Percentiles rank a stretch among this genome's conserved stretches.
Conservation (phyloP, 2,113 vertebrate species). For the Clarias gariepinus region DNA sequence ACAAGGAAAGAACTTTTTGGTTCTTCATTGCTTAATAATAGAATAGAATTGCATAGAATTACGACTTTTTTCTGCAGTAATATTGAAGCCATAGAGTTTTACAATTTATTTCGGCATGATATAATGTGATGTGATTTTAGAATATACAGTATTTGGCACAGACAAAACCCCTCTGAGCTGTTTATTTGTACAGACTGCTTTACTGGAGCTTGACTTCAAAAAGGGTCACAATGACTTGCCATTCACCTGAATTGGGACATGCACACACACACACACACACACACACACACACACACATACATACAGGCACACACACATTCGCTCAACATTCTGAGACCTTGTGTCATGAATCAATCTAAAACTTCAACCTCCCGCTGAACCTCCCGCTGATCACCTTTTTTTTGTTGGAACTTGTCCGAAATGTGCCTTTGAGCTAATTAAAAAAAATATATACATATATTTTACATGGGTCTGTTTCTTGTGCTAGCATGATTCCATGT, state of each 20-base stretch:
- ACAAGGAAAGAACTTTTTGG: too few relatives aligned
- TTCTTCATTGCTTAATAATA: not conserved
- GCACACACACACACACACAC: not conserved
- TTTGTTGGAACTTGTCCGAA: conserved; percentile 23
- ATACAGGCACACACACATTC: not conserved
- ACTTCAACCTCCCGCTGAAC: not conserved
- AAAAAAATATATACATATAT: not conserved
- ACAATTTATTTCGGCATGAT: not conserved
- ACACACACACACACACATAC: not conserved
- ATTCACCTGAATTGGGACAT: not conserved
- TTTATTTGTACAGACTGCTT: not conserved
- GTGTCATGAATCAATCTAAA: not conserved
- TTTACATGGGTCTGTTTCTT: not conserved
- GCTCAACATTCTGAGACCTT: not conserved
- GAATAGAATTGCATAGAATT: not conserved
- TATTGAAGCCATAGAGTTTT: too few relatives aligned
- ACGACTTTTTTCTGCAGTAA: not conserved
- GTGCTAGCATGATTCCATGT: not conserved
- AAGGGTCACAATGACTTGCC: conserved; percentile 19
- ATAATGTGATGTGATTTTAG: not conserved
- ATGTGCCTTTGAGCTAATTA: not conserved
- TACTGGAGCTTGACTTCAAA: not conserved
- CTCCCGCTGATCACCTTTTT: not conserved
- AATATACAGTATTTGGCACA: not conserved
- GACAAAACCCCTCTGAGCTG: not conserved